Conservation (phyloP, 2,797 vertebrate species). For the Enteromius mattozi region DNA sequence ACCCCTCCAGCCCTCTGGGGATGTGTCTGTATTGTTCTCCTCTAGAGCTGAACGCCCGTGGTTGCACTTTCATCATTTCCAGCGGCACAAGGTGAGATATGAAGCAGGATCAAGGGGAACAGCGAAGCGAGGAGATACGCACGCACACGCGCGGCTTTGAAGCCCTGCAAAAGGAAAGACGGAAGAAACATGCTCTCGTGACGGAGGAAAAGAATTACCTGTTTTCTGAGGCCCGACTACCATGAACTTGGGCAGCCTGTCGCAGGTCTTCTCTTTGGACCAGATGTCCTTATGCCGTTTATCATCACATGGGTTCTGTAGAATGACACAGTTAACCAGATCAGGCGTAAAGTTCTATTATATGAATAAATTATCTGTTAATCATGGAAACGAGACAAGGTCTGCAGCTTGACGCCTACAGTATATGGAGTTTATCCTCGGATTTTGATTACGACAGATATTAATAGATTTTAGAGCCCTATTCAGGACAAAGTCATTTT, state of each 20-base stretch:
- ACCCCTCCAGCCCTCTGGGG: constrained; percentile 39
- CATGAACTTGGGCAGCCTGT: constrained; percentile 93
- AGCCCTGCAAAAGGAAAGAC: neutral
- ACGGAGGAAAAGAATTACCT: constrained; percentile 73
- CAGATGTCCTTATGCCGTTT: constrained; percentile 97
- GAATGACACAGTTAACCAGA: neutral
- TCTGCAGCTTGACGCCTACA: neutral
- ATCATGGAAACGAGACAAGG: neutral
- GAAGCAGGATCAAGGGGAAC: constrained; percentile 57
- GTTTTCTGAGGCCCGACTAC: constrained; percentile 97
- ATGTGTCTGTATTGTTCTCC: constrained; percentile 52
- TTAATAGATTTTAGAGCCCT: neutral
- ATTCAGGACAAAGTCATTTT: neutral
- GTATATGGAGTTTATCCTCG: neutral
- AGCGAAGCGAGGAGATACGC: constrained; percentile 32
- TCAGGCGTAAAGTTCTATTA: neutral
- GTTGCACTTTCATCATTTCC: constrained; percentile 60
- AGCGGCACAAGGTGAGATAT: constrained; percentile 57
- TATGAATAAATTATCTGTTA: constrained; percentile 27
- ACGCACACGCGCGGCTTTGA: constrained; percentile 4
- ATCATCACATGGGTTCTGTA: constrained; percentile 94
- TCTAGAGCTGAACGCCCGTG: constrained; percentile 51
- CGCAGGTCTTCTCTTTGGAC: constrained; percentile 97
- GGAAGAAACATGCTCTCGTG: neutral
- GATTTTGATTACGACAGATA: constrained; percentile 1